Evolutionary conservation across 2,113 vertebrate genomes (phyloP), one percentile per base, ranked within the genome.

Genomic region (Aphyosemion australe): DNA sequence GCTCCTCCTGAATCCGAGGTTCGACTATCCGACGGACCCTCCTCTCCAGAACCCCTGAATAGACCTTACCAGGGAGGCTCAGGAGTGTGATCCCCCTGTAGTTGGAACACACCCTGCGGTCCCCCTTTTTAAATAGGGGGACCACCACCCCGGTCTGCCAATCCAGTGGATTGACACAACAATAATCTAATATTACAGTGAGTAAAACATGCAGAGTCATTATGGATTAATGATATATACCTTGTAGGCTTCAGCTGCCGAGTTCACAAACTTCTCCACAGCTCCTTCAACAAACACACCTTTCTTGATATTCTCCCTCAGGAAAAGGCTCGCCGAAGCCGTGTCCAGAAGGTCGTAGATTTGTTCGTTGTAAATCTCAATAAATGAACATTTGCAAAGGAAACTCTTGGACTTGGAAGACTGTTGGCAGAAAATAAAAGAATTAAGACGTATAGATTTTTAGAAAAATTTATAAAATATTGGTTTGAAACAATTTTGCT

Each of bases 291-390:
- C 95, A 87, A 97, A 99, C 20, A 99, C 92, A 1, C 96, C 97
- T 73, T 96, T 98, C 88, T 96, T 98, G 68, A 99, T 99, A 59
- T 97, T 96, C n/a, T 99, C 97, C 63, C 97, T 88, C 42, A 99
- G 89, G 58, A 97, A 95, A 2, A 99, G 93, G 59, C 94, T 95
- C 42, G 94, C 82, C 1, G 96, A 97, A 5, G 97, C 96, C 1
- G 95, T 93, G 86, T 99, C 97, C 85, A 99, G 79, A 2, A 98
- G 92, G 80, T 99, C 97, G 77, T 94, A 98, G 74, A 98, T 96
- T 91, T 99, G 97, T 60, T 99, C 96, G 0, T 98, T 99, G 91
- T 99, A 99, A 76, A 99, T 98, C 85, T 99, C 97, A 65, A 97
- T 98, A 76, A 99, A 99, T 2, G 96, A 98, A 74, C 96, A 98